phyloP scores from a whole-genome alignment of 2,888 invertebrate species.

The Latheticus oryzae region DNA sequence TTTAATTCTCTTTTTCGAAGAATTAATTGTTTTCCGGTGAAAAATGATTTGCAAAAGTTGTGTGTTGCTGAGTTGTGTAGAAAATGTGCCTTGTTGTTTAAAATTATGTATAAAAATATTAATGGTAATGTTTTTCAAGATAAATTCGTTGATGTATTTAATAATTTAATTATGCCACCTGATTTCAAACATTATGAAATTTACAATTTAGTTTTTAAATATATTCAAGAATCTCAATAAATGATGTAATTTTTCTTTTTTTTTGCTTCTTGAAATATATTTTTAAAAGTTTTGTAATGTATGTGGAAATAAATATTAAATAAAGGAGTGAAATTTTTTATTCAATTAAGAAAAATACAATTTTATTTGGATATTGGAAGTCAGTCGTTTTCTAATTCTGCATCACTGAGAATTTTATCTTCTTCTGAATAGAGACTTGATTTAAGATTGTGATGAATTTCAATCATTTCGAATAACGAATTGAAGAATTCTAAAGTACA shows the following conservation, averaged over 20 bases:
- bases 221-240: background rate
- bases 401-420: constrained; percentile 52
- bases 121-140: constrained; percentile 41
- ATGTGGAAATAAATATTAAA: too few relatives aligned
- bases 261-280: background rate
- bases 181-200: constrained; percentile 55
- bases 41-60: constrained; percentile 52
- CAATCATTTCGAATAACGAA: constrained; percentile 67
- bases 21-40: constrained; percentile 48
- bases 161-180: constrained; percentile 54
- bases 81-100: constrained; percentile 52
- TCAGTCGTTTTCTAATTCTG: constrained; percentile 52
- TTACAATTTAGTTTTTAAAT: constrained; percentile 44
- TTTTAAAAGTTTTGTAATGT: background rate
- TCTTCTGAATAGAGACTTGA: constrained; percentile 45
- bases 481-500: constrained; percentile 69
- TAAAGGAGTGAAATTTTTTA: too few relatives aligned
- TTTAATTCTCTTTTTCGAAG: constrained; percentile 49
- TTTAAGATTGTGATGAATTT: constrained; percentile 63
- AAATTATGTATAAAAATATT: constrained; percentile 48
- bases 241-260: background rate
- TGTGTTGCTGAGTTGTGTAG: constrained; percentile 55
- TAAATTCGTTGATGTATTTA: constrained; percentile 49
- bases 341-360: too few relatives aligned
- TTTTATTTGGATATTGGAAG: constrained; percentile 47